Conservation (phyloP, 2,888 invertebrate genomes). For the Himalopsyche kuldschensis region DNA sequence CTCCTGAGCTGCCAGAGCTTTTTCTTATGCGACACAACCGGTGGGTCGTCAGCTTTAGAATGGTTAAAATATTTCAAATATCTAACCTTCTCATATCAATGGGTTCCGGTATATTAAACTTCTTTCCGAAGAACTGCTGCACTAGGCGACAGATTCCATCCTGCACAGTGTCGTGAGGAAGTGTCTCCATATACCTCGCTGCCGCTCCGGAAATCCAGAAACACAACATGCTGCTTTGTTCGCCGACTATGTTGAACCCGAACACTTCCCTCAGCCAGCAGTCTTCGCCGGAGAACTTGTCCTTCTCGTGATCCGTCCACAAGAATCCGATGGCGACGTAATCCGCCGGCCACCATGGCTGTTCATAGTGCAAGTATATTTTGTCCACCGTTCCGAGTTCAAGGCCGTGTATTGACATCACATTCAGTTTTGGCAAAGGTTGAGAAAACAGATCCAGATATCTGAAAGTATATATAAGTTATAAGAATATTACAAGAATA, state of each 20-base stretch:
- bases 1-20: no score
- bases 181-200: slow-evolving; percentile 59
- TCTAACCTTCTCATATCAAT: slow-evolving; percentile 46
- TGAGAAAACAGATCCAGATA: slow-evolving; percentile 60
- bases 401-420: slow-evolving; percentile 59
- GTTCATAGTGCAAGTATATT: slow-evolving; percentile 65
- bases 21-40: no score
- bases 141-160: slow-evolving; percentile 58
- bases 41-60: no score
- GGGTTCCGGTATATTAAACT: slow-evolving; percentile 56
- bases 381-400: slow-evolving; percentile 70
- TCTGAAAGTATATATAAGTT: slow-evolving; percentile 43
- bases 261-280: slow-evolving; percentile 64
- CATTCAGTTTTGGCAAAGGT: slow-evolving; percentile 57
- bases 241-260: slow-evolving; percentile 62
- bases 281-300: slow-evolving; percentile 27
- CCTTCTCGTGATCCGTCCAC: slow-evolving; percentile 49
- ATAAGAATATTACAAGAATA: no score
- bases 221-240: slow-evolving; percentile 60
- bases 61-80: no score
- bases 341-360: slow-evolving; percentile 64
- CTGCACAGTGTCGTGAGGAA: slow-evolving; percentile 56
- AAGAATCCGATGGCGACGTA: slow-evolving; percentile 47
- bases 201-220: slow-evolving; percentile 65
- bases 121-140: slow-evolving; percentile 56